Percentiles rank a stretch among this genome's conserved stretches.
Evolutionary conservation across 1,140 invertebrate species (phyloP).

Genomic region (Amyelois transitella): DNA sequence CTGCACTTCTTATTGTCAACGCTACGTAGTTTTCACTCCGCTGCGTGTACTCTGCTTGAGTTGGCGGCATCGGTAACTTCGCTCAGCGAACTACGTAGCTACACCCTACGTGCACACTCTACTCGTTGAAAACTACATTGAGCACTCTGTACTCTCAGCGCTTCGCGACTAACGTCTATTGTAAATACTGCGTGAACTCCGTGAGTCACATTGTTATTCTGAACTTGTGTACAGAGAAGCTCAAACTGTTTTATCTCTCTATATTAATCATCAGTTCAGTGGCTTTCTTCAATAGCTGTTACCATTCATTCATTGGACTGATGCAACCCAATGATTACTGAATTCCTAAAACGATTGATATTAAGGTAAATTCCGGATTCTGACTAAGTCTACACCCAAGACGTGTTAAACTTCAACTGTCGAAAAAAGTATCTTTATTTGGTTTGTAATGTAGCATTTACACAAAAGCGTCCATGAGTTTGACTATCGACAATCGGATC

Average conservation of each 20-base stretch:
- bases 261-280: background rate
- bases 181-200: conserved; percentile 71
- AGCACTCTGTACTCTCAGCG: conserved; percentile 59
- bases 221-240: conserved; percentile 57
- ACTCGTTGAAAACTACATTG: conserved; percentile 61
- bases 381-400: no score
- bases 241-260: conserved; percentile 13
- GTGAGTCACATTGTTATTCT: conserved; percentile 70
- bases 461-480: no score
- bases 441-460: no score
- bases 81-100: conserved; percentile 63
- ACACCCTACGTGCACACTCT: conserved; percentile 61
- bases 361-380: no score
- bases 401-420: no score
- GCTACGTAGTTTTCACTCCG: conserved; percentile 70
- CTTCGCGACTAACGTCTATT: conserved; percentile 57
- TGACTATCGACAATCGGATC: no score
- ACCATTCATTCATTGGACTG: no score
- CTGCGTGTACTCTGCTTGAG: conserved; percentile 63
- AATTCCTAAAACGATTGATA: no score
- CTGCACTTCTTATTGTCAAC: conserved; percentile 73
- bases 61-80: conserved; percentile 65
- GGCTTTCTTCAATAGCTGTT: no score
- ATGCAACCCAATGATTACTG: no score
- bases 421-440: no score